phyloP scores from a whole-genome alignment of 2,888 invertebrate genomes.

The Leucophora obtusa region DNA sequence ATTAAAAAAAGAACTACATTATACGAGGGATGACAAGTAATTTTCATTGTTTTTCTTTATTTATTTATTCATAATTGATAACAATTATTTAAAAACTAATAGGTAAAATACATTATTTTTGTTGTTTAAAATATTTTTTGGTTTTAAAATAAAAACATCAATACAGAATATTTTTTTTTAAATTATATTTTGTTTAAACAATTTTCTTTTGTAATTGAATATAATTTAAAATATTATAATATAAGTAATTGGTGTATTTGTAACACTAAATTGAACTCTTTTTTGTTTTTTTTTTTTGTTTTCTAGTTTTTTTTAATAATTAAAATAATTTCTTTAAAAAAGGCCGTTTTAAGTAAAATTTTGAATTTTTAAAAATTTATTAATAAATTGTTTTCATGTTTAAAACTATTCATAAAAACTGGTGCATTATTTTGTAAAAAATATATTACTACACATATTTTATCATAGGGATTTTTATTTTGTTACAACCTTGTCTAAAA shows the following conservation, averaged over 20 bases:
- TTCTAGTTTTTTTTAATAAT: background rate
- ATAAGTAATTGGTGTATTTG: constrained; percentile 55
- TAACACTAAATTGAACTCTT: constrained; percentile 51
- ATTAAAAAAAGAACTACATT: too few species aligned
- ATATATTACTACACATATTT: constrained; percentile 12
- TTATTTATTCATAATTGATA: constrained; percentile 43
- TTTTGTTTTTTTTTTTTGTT: background rate
- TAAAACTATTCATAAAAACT: constrained; percentile 30
- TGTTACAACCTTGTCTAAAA: constrained; percentile 3
- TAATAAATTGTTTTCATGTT: constrained; percentile 7
- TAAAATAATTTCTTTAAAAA: constrained; percentile 26
- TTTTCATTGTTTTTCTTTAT: constrained; percentile 11
- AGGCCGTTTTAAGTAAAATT: constrained; percentile 23
- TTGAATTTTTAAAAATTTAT: background rate
- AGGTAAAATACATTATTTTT: constrained; percentile 23
- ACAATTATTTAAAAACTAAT: constrained; percentile 47
- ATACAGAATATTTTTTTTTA: constrained; percentile 37
- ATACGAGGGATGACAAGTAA: too few species aligned
- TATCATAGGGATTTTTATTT: constrained; percentile 8
- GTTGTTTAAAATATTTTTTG: constrained; percentile 36
- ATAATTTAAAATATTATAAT: constrained; percentile 48
- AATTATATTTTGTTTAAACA: constrained; percentile 35
- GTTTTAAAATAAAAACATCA: constrained; percentile 42
- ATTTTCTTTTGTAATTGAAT: constrained; percentile 21
- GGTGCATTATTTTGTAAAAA: constrained; percentile 24